A percentile compares a stretch with the other conserved stretches of the same genome.
Evolutionary conservation across 2,113 vertebrate genomes (phyloP).

Genomic region (Plecturocebus donacophilus): DNA sequence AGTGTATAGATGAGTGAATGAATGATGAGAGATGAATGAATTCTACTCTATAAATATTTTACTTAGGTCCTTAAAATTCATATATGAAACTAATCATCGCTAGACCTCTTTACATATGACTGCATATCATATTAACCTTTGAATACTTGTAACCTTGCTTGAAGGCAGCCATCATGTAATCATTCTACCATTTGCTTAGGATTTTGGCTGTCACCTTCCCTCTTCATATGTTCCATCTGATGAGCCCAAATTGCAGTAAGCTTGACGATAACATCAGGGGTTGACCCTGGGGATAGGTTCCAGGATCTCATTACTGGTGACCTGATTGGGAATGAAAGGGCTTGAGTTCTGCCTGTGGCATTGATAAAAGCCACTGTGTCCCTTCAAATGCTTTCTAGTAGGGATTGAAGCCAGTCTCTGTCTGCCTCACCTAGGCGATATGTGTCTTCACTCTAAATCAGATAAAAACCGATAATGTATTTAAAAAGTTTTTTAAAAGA

Average conservation of each 20-base stretch:
- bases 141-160: constrained; percentile 23
- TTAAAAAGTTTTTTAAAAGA: background rate
- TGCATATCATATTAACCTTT: background rate
- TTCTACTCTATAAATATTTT: background rate
- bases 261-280: background rate
- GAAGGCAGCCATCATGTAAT: constrained; percentile 26
- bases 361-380: background rate
- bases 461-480: background rate
- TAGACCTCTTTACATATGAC: accelerated
- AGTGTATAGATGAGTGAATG: background rate
- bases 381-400: background rate
- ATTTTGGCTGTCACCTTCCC: constrained; percentile 48
- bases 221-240: constrained; percentile 34
- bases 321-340: constrained; percentile 67
- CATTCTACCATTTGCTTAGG: background rate
- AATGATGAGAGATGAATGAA: background rate
- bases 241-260: constrained; percentile 20
- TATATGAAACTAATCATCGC: background rate
- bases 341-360: background rate
- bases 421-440: background rate
- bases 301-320: constrained; percentile 66
- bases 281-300: constrained; percentile 57
- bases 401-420: background rate
- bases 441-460: background rate
- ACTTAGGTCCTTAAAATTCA: background rate